A percentile compares a stretch with the other conserved stretches of the same genome.
Conservation (phyloP, 2,888 invertebrate genomes). For the Patella caerulea region DNA sequence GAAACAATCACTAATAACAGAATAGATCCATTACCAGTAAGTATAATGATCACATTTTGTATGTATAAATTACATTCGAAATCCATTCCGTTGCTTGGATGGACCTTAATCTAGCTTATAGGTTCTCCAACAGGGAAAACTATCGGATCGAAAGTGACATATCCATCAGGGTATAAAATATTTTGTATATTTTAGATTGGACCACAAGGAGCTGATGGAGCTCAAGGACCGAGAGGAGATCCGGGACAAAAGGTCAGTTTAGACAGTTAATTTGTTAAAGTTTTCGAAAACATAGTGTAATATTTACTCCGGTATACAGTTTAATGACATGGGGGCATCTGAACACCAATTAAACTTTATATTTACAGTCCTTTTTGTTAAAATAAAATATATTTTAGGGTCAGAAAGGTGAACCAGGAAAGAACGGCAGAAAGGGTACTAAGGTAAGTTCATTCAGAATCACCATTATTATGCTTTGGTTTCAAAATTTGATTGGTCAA, state of each 20-base stretch:
- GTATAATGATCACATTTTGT: neutral
- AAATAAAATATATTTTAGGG: constrained; percentile 22
- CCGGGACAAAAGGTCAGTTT: constrained; percentile 39
- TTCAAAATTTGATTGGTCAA: too few species aligned
- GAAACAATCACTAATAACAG: constrained; percentile 18
- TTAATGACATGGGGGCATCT: neutral
- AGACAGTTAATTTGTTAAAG: too few species aligned
- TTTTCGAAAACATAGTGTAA: too few species aligned
- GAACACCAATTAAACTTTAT: neutral
- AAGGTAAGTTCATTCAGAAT: constrained; percentile 21
- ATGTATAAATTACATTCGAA: too few species aligned
- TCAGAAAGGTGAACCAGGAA: constrained; percentile 27
- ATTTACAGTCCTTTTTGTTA: neutral
- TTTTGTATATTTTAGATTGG: constrained; percentile 27
- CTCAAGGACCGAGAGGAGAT: constrained; percentile 43
- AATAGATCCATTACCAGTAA: constrained; percentile 26
- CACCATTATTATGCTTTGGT: too few species aligned
- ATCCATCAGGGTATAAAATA: too few species aligned
- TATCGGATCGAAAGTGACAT: too few species aligned
- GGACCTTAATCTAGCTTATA: too few species aligned
- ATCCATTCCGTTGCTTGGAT: too few species aligned
- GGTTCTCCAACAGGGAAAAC: too few species aligned
- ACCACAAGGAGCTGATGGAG: constrained; percentile 46
- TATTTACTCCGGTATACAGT: too few species aligned
- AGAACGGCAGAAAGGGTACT: constrained; percentile 22